phyloP scores from a whole-genome alignment of 2,888 invertebrate genomes.

The Agrenia bidenticulata region DNA sequence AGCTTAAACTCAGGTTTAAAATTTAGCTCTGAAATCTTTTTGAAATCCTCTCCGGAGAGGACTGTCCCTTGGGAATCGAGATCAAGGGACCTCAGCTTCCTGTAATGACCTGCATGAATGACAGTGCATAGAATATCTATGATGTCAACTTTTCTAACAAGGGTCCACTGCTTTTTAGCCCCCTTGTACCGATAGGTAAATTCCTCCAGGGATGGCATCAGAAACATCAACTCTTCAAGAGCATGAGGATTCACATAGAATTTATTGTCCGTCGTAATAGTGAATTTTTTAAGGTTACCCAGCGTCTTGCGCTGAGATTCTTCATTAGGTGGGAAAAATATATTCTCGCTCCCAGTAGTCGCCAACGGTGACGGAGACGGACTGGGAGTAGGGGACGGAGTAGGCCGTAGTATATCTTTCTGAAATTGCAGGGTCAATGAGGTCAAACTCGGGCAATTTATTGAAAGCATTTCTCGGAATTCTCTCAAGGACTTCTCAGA shows the following conservation, averaged over 20 bases:
- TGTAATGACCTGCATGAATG: conserved; percentile 13
- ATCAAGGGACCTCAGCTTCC: conserved; percentile 27
- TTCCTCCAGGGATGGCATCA: conserved; percentile 35
- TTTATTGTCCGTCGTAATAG: conserved; percentile 37
- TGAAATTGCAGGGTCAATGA: conserved; percentile 36
- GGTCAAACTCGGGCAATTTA: conserved; percentile 32
- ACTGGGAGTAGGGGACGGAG: conserved; percentile 29
- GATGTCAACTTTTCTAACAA: conserved; percentile 34
- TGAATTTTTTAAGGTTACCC: conserved; percentile 29
- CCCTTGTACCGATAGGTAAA: conserved; percentile 40
- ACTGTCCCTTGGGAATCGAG: conserved; percentile 39
- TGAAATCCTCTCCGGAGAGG: conserved; percentile 33
- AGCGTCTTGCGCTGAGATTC: conserved; percentile 31
- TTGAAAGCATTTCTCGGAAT: conserved; percentile 38
- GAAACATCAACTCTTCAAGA: conserved; percentile 38
- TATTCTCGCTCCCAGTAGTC: conserved; percentile 15
- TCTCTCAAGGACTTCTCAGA: conserved; percentile 35
- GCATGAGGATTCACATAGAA: conserved; percentile 34
- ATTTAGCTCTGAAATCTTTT: conserved; percentile 25
- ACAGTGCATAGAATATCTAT: conserved; percentile 36
- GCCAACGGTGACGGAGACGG: conserved; percentile 21
- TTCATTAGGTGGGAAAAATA: conserved; percentile 37
- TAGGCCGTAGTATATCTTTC: conserved; percentile 22
- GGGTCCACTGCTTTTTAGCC: conserved; percentile 40
- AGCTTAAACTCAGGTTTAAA: not conserved